Evolutionary conservation across 2,797 vertebrate genomes (phyloP), one percentile per base, ranked within the genome.

Genomic region (Pipistrellus kuhlii): DNA sequence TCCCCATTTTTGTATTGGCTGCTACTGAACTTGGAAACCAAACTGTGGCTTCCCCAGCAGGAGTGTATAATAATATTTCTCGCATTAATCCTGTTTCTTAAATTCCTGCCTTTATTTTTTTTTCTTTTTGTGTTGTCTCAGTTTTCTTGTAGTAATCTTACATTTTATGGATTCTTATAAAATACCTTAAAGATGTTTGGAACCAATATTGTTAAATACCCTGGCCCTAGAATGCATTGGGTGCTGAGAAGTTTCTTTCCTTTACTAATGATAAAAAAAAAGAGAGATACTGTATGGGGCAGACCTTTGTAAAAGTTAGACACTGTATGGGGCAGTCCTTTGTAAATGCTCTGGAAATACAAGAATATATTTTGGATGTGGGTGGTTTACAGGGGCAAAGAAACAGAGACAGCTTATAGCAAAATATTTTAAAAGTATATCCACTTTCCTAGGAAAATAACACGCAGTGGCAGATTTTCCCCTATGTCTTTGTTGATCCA

Each of bases 401-500:
- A 90, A 90, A 90, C 48, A 77, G 84, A 73, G 64, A 32, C 59
- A 62, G 35, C 82, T 85, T 73, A 7, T n/a, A 93, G 46, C 10
- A 69, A 91, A 92, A 85, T 25, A 48, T 91, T 78, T 85, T 38
- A 55, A 68, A 78, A 83, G 83, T 38, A 25, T 7, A 32, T n/a
- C 35, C 32, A 46, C 66, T 76, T 94, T n/a, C 73, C 17, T 18
- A 78, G 77, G 81, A 88, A 91, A 88, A 95, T 30, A 51, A 57
- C 7, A 46, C 21, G 8, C 38, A 73, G 35, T 44, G 14, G 57
- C 51, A 15, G 77, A 83, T 90, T 91, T 27, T 46, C 75, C 85
- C 91, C 68, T 35, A 13, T 86, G 75, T 80, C 92, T 93, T 77
- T 96, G 73, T 73, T 93, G 91, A 93, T 90, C 30, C 51, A 76